phyloP scores from a whole-genome alignment of 2,113 vertebrate genomes.

The Pitta sordida region DNA sequence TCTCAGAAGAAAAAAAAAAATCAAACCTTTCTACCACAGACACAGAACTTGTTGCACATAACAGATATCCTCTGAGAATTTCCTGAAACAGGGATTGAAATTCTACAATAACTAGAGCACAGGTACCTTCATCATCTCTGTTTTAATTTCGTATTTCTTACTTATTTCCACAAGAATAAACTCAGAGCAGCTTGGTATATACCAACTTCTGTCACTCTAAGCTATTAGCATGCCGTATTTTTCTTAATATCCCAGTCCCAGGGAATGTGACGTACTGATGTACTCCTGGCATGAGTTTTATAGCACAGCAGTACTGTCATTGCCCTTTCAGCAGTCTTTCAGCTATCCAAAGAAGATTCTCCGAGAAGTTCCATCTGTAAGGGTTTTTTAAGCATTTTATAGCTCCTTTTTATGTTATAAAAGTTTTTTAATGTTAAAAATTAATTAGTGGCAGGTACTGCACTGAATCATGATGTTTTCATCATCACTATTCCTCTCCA shows the following conservation, averaged over 20 bases:
- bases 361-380: background rate
- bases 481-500: background rate
- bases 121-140: background rate
- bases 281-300: background rate
- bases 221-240: background rate
- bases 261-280: background rate
- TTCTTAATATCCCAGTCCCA: background rate
- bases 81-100: background rate
- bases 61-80: background rate
- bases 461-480: background rate
- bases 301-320: background rate
- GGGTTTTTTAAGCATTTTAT: background rate
- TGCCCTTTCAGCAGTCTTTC: background rate
- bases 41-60: rapidly evolving
- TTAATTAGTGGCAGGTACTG: background rate
- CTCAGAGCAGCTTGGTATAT: background rate
- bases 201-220: background rate
- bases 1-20: background rate
- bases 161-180: background rate
- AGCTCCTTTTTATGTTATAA: background rate
- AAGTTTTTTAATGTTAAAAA: background rate
- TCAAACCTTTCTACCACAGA: background rate
- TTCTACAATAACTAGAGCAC: background rate
- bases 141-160: background rate
- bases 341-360: background rate